These are phyloP conservation scores for Entomyzon cyanotis DNA, from an alignment of 2,113 vertebrate genomes.

Conservation along the genomic window DNA sequence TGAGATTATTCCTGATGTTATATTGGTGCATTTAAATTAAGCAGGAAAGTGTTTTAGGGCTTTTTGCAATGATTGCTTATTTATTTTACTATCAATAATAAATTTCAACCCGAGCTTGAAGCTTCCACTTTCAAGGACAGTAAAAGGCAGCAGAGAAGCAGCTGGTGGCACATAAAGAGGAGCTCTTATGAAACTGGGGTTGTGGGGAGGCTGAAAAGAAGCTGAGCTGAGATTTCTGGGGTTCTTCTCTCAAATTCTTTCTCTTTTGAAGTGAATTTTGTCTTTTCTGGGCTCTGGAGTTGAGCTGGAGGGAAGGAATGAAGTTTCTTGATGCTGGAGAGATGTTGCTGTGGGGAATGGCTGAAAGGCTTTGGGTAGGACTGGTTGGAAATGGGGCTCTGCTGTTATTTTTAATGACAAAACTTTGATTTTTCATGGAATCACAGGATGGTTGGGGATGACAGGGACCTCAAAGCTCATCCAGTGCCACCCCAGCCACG, in stretches of 20 bases:
- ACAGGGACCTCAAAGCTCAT: not conserved
- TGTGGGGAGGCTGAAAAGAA: not conserved
- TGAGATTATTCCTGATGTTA: conserved; percentile 13
- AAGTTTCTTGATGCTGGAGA: accelerated
- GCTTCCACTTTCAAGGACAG: not conserved
- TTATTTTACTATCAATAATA: conserved; percentile 64
- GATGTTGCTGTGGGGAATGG: not conserved
- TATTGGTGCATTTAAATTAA: conserved; percentile 35
- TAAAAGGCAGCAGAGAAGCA: not conserved
- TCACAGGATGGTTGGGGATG: not conserved
- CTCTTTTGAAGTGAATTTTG: not conserved
- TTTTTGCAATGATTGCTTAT: conserved; percentile 56
- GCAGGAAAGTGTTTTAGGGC: conserved; percentile 37
- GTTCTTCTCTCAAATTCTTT: not conserved
- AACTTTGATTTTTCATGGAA: not conserved
- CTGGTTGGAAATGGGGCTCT: not conserved
- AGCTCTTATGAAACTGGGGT: not conserved
- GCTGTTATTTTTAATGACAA: not conserved
- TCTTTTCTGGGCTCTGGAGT: not conserved
- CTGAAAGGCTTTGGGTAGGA: not conserved
- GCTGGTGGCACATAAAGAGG: not conserved
- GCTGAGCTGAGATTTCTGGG: not conserved
- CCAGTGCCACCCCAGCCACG: not conserved
- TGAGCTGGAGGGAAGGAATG: accelerated
- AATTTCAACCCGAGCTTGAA: not conserved